A percentile compares a stretch with the other conserved stretches of the same genome.
Evolutionary conservation across 2,113 vertebrate genomes (phyloP).

Genomic region (Upupa epops): DNA sequence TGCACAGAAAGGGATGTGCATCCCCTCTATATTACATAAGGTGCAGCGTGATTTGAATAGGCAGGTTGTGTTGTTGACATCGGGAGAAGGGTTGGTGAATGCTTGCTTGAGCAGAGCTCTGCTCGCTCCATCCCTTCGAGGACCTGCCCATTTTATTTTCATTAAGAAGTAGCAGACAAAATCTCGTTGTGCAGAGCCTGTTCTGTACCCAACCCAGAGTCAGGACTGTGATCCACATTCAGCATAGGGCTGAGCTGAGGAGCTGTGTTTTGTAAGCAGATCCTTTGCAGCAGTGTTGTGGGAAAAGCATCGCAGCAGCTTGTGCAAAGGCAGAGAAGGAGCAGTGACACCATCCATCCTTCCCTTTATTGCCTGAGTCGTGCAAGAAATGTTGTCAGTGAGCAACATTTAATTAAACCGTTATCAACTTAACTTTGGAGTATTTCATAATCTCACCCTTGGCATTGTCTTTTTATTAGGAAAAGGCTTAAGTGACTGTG

Average conservation of each 20-base stretch:
- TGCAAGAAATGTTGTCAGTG: slow-evolving; percentile 22
- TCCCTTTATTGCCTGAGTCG: slow-evolving; percentile 20
- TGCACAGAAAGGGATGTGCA: background rate
- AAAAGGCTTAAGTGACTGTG: slow-evolving; percentile 43
- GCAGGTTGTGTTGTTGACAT: background rate
- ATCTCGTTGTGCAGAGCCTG: background rate
- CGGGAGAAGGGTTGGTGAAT: background rate
- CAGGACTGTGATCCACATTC: background rate
- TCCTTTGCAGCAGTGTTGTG: background rate
- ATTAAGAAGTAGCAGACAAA: slow-evolving; percentile 17
- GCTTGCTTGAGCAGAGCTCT: background rate
- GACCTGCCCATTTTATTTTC: background rate
- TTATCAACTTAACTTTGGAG: slow-evolving; percentile 62
- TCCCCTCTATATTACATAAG: background rate
- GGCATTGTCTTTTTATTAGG: slow-evolving; percentile 59
- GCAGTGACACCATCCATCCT: slow-evolving; percentile 18
- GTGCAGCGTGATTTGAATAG: background rate
- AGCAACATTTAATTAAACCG: slow-evolving; percentile 58
- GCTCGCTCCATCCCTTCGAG: background rate
- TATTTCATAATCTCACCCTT: slow-evolving; percentile 57
- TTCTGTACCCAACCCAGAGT: background rate
- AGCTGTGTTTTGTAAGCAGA: background rate
- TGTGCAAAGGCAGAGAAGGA: background rate
- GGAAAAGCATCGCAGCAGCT: background rate
- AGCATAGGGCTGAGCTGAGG: background rate